phyloP scores from a whole-genome alignment of 92 coral and sea anemone species.

The Anthopleura xanthogrammica region DNA sequence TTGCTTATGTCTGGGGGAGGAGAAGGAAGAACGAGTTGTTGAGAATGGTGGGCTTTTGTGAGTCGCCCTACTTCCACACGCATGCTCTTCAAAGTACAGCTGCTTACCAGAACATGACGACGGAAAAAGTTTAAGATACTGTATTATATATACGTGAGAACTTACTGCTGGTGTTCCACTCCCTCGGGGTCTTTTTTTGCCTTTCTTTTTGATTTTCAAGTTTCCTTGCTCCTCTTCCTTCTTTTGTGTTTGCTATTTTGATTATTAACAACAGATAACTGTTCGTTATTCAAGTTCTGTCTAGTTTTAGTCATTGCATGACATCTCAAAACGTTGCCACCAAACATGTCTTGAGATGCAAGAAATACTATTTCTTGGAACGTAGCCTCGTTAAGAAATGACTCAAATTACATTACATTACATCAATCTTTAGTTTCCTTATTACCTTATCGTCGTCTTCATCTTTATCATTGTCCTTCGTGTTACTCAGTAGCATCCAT shows the following conservation, averaged over 20 bases:
- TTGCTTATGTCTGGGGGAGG: too few species aligned
- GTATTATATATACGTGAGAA: not conserved
- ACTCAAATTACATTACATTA: too few species aligned
- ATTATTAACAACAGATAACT: not conserved
- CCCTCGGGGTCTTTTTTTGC: conserved; percentile 43
- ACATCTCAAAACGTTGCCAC: not conserved
- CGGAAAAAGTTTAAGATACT: not conserved
- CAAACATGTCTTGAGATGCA: too few species aligned
- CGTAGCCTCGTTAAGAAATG: too few species aligned
- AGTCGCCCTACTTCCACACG: too few species aligned
- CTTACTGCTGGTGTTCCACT: conserved; percentile 83
- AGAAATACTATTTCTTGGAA: too few species aligned
- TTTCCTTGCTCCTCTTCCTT: not conserved
- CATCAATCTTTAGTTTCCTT: too few species aligned
- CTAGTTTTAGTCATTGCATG: too few species aligned
- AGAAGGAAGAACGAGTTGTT: too few species aligned
- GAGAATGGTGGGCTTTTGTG: too few species aligned
- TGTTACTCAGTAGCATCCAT: conserved; percentile 72
- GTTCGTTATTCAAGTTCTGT: not conserved
- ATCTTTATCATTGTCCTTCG: conserved; percentile 55
- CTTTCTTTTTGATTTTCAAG: conserved; percentile 18
- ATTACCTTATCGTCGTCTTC: conserved; percentile 36
- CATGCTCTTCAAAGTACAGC: too few species aligned
- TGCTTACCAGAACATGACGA: too few species aligned
- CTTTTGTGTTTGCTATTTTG: not conserved